Evolutionary conservation across 2,113 vertebrate species (phyloP).

Genomic region (Capreolus pygargus): DNA sequence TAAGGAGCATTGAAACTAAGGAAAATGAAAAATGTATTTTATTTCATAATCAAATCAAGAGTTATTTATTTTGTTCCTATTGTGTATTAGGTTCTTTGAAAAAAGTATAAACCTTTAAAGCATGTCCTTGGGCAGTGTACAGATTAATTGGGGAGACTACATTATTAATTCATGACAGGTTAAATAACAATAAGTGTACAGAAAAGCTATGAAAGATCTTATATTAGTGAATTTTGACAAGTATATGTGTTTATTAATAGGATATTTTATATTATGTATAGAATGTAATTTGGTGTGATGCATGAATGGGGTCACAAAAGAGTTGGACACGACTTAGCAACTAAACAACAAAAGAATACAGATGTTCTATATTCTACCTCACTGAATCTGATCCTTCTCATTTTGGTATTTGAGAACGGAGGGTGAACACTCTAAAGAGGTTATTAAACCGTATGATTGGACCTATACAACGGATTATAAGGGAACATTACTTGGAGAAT

Average conservation of each 20-base stretch:
- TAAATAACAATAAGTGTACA: background rate
- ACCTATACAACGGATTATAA: constrained; percentile 98
- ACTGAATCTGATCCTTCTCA: constrained; percentile 30
- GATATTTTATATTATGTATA: background rate
- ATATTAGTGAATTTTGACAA: background rate
- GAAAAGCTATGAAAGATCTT: background rate
- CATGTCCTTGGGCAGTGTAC: background rate
- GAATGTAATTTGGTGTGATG: background rate
- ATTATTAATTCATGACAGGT: background rate
- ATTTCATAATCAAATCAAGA: background rate
- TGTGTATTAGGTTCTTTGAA: background rate
- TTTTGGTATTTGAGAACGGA: constrained; percentile 85
- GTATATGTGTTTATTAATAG: background rate
- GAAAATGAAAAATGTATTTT: background rate
- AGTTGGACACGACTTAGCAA: background rate
- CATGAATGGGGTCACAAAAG: background rate
- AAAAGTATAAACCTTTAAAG: background rate
- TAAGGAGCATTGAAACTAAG: background rate
- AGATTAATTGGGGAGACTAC: background rate
- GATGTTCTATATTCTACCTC: background rate
- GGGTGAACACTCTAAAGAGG: constrained; percentile 93
- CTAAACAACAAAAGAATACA: background rate
- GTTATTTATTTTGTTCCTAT: background rate
- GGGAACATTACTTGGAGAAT: constrained; percentile 92
- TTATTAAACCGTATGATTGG: constrained; percentile 95